These are phyloP conservation scores for Saccopteryx leptura DNA, from an alignment of 2,113 vertebrate species.

Conservation along the genomic window DNA sequence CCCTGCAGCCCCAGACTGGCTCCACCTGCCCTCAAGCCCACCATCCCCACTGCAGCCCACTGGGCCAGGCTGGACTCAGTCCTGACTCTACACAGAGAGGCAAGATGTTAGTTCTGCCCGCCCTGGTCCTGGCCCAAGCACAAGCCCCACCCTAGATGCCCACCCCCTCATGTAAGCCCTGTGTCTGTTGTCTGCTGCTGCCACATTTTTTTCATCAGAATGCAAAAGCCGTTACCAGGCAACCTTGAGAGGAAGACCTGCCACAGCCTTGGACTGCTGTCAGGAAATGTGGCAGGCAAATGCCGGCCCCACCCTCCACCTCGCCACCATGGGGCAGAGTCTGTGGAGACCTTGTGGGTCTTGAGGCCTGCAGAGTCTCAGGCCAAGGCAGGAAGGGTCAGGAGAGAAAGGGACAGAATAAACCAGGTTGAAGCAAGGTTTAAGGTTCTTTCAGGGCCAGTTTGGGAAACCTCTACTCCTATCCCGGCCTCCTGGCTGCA, in stretches of 20 bases:
- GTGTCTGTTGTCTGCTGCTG: constrained; percentile 51
- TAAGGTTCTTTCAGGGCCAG: not conserved
- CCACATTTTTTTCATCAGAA: constrained; percentile 74
- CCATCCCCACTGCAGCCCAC: not conserved
- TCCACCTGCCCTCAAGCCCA: not conserved
- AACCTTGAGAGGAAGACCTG: constrained; percentile 79
- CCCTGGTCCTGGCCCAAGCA: not conserved
- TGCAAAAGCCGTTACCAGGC: constrained; percentile 80
- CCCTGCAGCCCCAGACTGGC: not conserved
- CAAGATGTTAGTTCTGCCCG: not conserved
- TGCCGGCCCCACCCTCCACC: not conserved
- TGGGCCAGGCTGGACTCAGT: not conserved
- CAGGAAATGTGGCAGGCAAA: constrained; percentile 51
- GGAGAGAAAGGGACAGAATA: not conserved
- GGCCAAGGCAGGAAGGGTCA: not conserved
- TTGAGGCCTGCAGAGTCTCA: constrained; percentile 5
- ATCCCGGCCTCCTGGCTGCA: not conserved
- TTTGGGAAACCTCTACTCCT: not conserved
- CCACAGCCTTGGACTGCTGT: constrained; percentile 61
- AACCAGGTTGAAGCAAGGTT: not conserved
- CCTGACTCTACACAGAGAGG: not conserved
- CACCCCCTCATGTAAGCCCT: not conserved
- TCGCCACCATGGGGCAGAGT: not conserved
- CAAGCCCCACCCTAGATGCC: not conserved
- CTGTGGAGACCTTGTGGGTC: not conserved